Base-by-base conservation (phyloP, 1,140 invertebrate genomes). In the Subanguina moxae region DNA sequence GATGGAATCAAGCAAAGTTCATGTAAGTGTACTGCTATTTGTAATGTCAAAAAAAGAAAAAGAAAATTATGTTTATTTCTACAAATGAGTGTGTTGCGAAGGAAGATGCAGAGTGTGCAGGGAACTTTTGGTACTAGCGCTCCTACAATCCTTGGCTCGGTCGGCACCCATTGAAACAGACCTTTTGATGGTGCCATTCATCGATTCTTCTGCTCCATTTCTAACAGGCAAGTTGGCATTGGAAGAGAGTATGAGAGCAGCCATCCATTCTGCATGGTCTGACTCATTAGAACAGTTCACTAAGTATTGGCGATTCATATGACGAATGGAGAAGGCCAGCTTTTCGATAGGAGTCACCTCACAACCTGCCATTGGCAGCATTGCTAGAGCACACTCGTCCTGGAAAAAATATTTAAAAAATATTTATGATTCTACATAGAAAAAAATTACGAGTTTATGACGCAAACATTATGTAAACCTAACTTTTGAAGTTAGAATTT, bases 181-280 rank as follows among this genome's bases (percentile, higher is more conserved):
- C 1, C 66, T 28, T 65, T 58, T 61, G 13, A 68, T 43, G 19
- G 59, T 32, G 28, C 66, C 38, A 42, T 30, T 63, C 21, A 59
- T 23, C 25, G 61, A 59, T 19, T 46, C 25, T 15, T 68, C 63
- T 21, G 17, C 48, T 25, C 43, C 57, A 27, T 72, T 70, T 11
- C 42, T 52, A 3, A 38, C 38, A 1, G 74, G 74, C 19, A 76
- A 42, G 63, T 78, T 71, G 8, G 74, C 74, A 62, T 78, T 78
- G 23, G 74, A 72, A 27, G 63, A 65, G 3, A 76, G 56, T 13
- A 78, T 57, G 25, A 76, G 64, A 13, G 76, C 76, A 17, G 74
- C 74, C 62, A 76, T 58, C 74, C 74, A 76, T 59, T 76, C 76
- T 5, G 76, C 74, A 58, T 71, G 64, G 17, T 78, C 76, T 5